Conservation (phyloP, 2,888 invertebrate genomes). For the Drosophila quasianomalipes region DNA sequence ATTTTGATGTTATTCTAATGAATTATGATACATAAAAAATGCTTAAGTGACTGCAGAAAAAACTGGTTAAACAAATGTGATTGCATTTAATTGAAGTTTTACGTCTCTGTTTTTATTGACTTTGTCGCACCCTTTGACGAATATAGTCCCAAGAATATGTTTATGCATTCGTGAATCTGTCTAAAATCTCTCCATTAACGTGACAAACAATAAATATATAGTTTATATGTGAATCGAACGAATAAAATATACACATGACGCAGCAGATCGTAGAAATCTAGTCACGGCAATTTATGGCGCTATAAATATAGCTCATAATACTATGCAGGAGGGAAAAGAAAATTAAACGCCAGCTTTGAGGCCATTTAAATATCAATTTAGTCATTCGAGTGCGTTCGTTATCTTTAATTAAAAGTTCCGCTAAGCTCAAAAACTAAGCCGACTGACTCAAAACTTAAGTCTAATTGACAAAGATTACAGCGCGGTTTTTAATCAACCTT, state of each 20-base stretch:
- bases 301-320: conserved; percentile 46
- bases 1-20: neutral
- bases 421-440: conserved; percentile 30
- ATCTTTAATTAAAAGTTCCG: conserved; percentile 74
- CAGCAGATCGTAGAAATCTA: conserved; percentile 13
- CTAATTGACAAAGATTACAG: conserved; percentile 35
- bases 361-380: conserved; percentile 62
- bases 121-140: neutral
- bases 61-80: neutral
- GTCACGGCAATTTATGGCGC: conserved; percentile 50
- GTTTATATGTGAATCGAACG: neutral
- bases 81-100: neutral
- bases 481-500: conserved; percentile 2
- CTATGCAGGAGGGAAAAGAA: conserved; percentile 16
- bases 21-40: neutral
- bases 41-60: neutral
- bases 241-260: conserved; percentile 31
- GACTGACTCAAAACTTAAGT: conserved; percentile 9
- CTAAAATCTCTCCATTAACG: neutral
- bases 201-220: conserved; percentile 13
- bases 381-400: conserved; percentile 49
- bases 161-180: conserved; percentile 4
- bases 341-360: conserved; percentile 44
- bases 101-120: neutral
- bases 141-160: neutral